Percentiles rank a stretch among this genome's conserved stretches.
Evolutionary conservation across 2,888 invertebrate species (phyloP).

Genomic region (Anticlea derivata): DNA sequence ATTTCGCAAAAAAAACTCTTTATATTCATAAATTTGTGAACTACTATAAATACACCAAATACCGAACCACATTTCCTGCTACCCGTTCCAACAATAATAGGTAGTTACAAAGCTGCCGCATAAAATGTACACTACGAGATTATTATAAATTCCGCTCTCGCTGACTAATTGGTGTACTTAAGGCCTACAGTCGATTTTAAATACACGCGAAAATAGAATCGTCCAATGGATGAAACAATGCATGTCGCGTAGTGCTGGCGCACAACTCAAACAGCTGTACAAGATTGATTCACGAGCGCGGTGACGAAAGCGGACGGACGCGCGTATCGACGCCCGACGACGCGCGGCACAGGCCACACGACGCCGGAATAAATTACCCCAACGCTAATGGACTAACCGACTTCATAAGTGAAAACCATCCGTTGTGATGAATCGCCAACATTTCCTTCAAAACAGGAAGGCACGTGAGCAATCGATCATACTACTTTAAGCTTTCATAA

Average conservation of each 20-base stretch:
- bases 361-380: constrained; percentile 37
- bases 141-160: constrained; percentile 28
- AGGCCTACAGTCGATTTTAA: constrained; percentile 66
- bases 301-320: constrained; percentile 29
- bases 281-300: constrained; percentile 62
- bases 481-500: constrained; percentile 55
- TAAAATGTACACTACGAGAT: constrained; percentile 19
- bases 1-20: not conserved
- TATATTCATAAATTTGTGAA: no score
- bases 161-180: constrained; percentile 42
- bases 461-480: constrained; percentile 36
- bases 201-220: constrained; percentile 56
- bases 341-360: constrained; percentile 20
- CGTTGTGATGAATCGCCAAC: constrained; percentile 38
- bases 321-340: constrained; percentile 11
- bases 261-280: constrained; percentile 68
- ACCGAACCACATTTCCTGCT: constrained; percentile 13
- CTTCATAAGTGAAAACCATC: constrained; percentile 37
- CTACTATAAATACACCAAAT: no score
- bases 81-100: constrained; percentile 10
- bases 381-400: constrained; percentile 33
- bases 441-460: constrained; percentile 35
- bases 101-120: not conserved
- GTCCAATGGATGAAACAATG: constrained; percentile 66
- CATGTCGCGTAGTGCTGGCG: constrained; percentile 41